These are phyloP conservation scores for Danio aesculapii DNA, from an alignment of 2,797 vertebrate species.

Conservation along the genomic window DNA sequence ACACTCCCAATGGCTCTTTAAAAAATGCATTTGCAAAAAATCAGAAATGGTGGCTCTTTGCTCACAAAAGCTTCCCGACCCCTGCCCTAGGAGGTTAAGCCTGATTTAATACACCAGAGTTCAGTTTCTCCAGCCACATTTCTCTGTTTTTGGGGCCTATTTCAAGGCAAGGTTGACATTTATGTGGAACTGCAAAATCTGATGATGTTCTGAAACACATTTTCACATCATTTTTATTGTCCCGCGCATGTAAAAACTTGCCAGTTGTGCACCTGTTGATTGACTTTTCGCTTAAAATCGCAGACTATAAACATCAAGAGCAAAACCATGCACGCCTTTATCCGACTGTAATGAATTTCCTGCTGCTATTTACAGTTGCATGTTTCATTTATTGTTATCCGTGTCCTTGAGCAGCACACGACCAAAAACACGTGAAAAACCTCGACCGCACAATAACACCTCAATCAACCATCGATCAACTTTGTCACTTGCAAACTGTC, in stretches of 20 bases:
- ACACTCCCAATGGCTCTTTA: too few species aligned
- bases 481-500: slow-evolving; percentile 35
- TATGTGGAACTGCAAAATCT: too few species aligned
- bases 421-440: neutral
- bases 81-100: too few species aligned
- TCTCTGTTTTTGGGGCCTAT: too few species aligned
- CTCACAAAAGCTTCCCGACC: too few species aligned
- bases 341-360: neutral
- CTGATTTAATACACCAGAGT: too few species aligned
- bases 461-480: slow-evolving; percentile 20
- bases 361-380: neutral
- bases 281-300: neutral
- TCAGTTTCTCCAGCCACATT: too few species aligned
- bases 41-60: too few species aligned
- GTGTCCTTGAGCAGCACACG: slow-evolving; percentile 13
- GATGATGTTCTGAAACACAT: too few species aligned
- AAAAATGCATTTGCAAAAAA: too few species aligned
- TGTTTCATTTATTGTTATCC: neutral
- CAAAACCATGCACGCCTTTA: neutral
- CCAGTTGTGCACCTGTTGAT: slow-evolving; percentile 1
- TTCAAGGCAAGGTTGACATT: too few species aligned
- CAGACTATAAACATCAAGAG: neutral
- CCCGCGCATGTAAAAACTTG: neutral
- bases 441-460: neutral
- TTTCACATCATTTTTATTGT: too few species aligned